Percentiles rank a stretch among this genome's conserved stretches.
phyloP scores from a whole-genome alignment of 2,888 invertebrate species.

The Arrhopalites spinosus region DNA sequence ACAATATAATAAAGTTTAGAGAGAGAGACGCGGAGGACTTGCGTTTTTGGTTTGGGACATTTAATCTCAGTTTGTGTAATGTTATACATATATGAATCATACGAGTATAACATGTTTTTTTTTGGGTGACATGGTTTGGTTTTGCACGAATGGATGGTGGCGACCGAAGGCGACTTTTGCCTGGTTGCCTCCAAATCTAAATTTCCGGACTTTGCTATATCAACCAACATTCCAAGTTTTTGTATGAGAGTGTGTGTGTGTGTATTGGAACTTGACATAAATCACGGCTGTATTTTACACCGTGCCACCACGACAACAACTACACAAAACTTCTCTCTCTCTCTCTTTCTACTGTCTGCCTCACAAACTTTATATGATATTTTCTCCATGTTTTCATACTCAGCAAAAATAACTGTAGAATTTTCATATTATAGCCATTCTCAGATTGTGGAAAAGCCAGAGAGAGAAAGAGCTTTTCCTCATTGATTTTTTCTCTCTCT shows the following conservation, averaged over 20 bases:
- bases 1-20: neutral
- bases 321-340: conserved; percentile 11
- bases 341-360: conserved; percentile 29
- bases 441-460: neutral
- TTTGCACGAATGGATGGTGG: conserved; percentile 28
- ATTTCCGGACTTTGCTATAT: conserved; percentile 33
- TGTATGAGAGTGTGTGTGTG: too few species aligned
- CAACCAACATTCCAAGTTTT: conserved; percentile 16
- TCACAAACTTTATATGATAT: conserved; percentile 21
- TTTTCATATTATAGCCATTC: neutral
- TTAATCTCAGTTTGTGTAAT: too few species aligned
- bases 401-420: neutral
- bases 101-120: neutral
- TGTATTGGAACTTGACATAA: conserved; percentile 23
- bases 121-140: conserved; percentile 31
- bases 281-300: conserved; percentile 27
- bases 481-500: neutral
- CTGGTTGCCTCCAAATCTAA: conserved; percentile 32
- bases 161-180: conserved; percentile 36
- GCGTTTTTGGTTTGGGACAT: too few species aligned
- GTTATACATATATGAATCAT: neutral
- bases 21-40: neutral
- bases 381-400: neutral
- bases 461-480: neutral
- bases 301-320: conserved; percentile 16